A percentile compares a stretch with the other conserved stretches of the same genome.
Conservation (phyloP, 2,888 invertebrate species). For the Tetranychus piercei region DNA sequence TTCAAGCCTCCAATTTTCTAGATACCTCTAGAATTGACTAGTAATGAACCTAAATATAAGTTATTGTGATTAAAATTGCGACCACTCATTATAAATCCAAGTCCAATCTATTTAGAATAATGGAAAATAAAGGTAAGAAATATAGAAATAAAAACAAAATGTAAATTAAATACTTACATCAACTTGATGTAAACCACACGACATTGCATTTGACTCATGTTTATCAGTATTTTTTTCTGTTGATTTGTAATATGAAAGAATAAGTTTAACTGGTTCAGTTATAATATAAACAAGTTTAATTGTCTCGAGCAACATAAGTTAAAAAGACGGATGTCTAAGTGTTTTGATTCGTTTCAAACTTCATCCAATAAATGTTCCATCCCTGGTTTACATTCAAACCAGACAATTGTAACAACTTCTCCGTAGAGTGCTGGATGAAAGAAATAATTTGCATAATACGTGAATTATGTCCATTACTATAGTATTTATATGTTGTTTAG, state of each 20-base stretch:
- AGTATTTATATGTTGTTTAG: neutral
- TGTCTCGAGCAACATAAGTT: constrained; percentile 77
- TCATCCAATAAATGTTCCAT: constrained; percentile 61
- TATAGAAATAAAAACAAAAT: neutral
- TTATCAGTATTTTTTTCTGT: constrained; percentile 37
- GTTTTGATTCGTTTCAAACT: constrained; percentile 90
- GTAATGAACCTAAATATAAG: constrained; percentile 82
- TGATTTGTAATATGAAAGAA: constrained; percentile 55
- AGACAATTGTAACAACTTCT: constrained; percentile 77
- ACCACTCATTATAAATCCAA: constrained; percentile 91
- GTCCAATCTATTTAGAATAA: constrained; percentile 51
- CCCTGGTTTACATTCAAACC: constrained; percentile 64
- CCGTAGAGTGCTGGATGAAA: constrained; percentile 42
- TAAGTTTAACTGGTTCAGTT: constrained; percentile 76
- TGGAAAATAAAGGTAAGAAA: neutral
- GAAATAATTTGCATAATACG: neutral
- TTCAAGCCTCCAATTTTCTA: constrained; percentile 95
- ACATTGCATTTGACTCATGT: constrained; percentile 68
- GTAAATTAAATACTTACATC: constrained; percentile 46
- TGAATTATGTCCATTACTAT: neutral
- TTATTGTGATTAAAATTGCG: constrained; percentile 87
- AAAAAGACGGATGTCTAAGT: constrained; percentile 85
- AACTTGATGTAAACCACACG: constrained; percentile 96
- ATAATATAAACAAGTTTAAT: constrained; percentile 44
- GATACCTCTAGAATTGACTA: constrained; percentile 85